Conservation (phyloP, 2,113 vertebrate genomes). For the Cardinalis cardinalis region DNA sequence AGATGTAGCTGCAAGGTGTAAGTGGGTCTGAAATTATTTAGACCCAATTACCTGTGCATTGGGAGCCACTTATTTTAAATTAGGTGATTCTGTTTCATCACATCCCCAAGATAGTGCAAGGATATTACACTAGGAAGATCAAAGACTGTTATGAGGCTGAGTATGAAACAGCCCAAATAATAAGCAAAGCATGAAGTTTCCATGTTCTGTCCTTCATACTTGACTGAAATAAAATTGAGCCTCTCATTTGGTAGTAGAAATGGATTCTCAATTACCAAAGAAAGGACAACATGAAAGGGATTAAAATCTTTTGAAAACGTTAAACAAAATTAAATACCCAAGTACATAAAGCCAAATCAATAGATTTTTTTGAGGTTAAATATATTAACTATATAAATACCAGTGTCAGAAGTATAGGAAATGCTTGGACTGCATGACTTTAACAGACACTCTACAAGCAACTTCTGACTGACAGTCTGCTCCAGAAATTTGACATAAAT, state of each 20-base stretch:
- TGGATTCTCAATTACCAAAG: background rate
- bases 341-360: background rate
- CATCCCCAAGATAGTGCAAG: background rate
- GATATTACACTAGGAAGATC: constrained; percentile 1
- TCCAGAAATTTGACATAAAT: background rate
- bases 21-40: constrained; percentile 47
- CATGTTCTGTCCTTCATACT: background rate
- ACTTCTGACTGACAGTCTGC: background rate
- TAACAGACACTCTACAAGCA: background rate
- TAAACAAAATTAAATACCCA: background rate
- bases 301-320: background rate
- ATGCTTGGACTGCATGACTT: background rate
- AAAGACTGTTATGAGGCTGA: constrained; percentile 20
- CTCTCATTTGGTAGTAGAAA: background rate
- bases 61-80: constrained; percentile 33
- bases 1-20: constrained; percentile 18
- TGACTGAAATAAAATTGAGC: background rate
- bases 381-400: background rate
- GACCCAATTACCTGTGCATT: constrained; percentile 17
- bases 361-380: background rate
- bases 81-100: constrained; percentile 50
- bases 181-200: background rate
- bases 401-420: background rate
- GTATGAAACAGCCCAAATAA: background rate
- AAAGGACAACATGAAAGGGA: background rate